Conservation (phyloP, 1,140 invertebrate genomes). For the Latrodectus geometricus region DNA sequence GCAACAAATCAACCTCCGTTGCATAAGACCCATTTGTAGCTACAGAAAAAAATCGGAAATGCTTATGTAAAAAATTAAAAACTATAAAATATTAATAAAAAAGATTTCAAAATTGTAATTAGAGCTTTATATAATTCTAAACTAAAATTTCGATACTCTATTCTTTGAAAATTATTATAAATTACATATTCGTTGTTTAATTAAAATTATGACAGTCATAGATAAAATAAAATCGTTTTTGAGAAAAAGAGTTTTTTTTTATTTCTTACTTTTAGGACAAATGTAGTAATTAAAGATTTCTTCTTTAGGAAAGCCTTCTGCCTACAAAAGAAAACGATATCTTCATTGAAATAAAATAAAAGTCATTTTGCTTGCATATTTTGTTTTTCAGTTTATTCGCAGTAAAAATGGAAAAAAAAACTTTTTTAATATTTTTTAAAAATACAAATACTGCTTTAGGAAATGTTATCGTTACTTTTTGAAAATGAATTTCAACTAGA, state of each 20-base stretch:
- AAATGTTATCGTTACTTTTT: too few relatives aligned
- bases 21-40: conserved; percentile 39
- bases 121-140: too few relatives aligned
- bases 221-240: neutral
- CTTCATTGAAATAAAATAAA: too few relatives aligned
- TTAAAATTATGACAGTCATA: neutral
- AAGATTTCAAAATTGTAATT: neutral
- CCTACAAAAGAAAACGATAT: conserved; percentile 54
- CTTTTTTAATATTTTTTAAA: too few relatives aligned
- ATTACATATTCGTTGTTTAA: neutral
- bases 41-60: neutral
- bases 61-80: neutral
- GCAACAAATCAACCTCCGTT: conserved; percentile 30
- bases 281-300: conserved; percentile 74
- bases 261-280: conserved; percentile 68
- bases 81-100: neutral
- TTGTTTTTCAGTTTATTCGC: too few relatives aligned
- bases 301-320: conserved; percentile 75
- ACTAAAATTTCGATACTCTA: too few relatives aligned
- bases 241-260: neutral
- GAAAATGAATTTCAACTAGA: too few relatives aligned
- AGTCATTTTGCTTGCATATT: too few relatives aligned
- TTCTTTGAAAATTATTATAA: too few relatives aligned
- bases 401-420: too few relatives aligned
- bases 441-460: too few relatives aligned